Evolutionary conservation across 2,797 vertebrate species (phyloP).

Genomic region (Valencia hispanica): DNA sequence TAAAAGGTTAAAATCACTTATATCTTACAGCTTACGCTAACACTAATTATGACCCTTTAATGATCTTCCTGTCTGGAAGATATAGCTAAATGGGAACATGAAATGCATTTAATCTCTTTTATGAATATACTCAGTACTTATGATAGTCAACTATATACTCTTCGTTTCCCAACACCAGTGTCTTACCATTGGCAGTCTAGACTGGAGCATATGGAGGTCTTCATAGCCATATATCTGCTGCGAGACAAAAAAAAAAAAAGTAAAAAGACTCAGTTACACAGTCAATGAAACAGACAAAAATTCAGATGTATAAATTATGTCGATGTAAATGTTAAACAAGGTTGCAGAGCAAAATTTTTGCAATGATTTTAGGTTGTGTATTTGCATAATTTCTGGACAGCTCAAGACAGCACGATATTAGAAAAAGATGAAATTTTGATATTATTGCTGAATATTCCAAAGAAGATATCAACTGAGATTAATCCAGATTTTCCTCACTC

Average conservation of each 20-base stretch:
- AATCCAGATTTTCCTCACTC: too few relatives aligned
- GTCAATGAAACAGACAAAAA: not conserved
- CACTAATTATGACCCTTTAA: not conserved
- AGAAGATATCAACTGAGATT: too few relatives aligned
- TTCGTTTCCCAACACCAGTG: not conserved
- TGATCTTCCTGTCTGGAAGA: not conserved
- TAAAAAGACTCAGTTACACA: not conserved
- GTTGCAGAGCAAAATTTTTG: not conserved
- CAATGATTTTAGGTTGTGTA: not conserved
- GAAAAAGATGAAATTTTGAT: not conserved
- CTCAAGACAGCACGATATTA: too few relatives aligned
- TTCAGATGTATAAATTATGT: not conserved
- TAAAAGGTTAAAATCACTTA: not conserved
- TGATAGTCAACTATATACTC: not conserved
- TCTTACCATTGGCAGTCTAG: constrained; percentile 93
- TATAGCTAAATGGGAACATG: not conserved
- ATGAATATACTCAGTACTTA: not conserved
- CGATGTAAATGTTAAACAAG: not conserved
- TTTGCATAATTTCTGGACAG: not conserved
- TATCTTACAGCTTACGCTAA: not conserved
- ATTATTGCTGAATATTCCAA: not conserved
- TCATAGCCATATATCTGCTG: constrained; percentile 97
- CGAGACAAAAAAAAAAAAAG: constrained; percentile 56
- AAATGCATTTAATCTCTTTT: not conserved
- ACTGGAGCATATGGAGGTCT: constrained; percentile 96